phyloP scores from a whole-genome alignment of 1,140 invertebrate species.

The Helicorthomorpha holstii region DNA sequence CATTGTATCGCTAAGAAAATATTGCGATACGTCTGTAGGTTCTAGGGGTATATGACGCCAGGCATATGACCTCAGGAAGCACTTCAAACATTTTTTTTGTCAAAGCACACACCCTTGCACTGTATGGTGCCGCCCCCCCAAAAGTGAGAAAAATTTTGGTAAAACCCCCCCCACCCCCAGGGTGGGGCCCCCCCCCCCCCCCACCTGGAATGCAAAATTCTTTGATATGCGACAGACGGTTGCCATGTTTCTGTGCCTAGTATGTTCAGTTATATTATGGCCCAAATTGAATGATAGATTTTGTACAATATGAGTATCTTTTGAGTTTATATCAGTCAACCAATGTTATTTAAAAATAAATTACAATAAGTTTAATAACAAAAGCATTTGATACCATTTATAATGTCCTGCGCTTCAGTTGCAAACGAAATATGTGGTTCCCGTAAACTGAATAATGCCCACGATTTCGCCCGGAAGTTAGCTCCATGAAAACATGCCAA shows the following conservation, averaged over 20 bases:
- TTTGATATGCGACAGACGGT: conserved; percentile 80
- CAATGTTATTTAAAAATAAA: background rate
- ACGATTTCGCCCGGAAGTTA: conserved; percentile 91
- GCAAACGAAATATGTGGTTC: conserved; percentile 89
- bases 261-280: conserved; percentile 29
- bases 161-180: no score
- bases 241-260: conserved; percentile 54
- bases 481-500: conserved; percentile 94
- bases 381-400: conserved; percentile 12
- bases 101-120: no score
- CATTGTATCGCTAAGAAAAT: no score
- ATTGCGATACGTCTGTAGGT: no score
- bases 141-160: no score
- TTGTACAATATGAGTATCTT: conserved; percentile 32
- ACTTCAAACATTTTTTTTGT: no score
- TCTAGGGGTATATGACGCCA: no score
- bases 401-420: conserved; percentile 76
- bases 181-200: no score
- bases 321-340: conserved; percentile 4
- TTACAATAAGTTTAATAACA: background rate
- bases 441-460: conserved; percentile 87
- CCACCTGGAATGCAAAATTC: conserved; percentile 78
- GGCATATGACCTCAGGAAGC: no score
- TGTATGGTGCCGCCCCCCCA: no score
- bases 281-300: conserved; percentile 74